These are phyloP conservation scores for Dromococcyx pavoninus DNA, from an alignment of 2,797 vertebrate species.

Conservation along the genomic window DNA sequence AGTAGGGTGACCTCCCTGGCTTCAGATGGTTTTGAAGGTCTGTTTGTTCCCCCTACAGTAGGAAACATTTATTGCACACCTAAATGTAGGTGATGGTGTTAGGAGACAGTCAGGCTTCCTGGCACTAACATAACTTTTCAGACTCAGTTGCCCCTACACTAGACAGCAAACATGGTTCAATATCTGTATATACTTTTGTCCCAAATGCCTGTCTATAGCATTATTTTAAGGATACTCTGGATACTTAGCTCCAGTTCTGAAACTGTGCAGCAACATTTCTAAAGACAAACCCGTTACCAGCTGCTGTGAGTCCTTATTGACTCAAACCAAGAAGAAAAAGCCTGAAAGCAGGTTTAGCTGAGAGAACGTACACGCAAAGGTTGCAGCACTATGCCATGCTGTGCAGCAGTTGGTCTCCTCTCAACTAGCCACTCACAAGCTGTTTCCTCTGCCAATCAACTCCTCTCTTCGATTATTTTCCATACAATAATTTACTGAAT, in stretches of 20 bases:
- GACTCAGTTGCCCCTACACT: fast-evolving
- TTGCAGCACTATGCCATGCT: fast-evolving
- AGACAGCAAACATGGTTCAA: neutral
- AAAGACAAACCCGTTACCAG: neutral
- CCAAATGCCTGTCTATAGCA: neutral
- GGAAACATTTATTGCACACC: neutral
- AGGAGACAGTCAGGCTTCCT: neutral
- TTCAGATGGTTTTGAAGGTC: neutral
- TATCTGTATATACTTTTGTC: neutral
- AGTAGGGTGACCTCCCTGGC: neutral
- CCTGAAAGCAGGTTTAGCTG: neutral
- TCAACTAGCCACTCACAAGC: neutral
- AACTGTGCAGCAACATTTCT: neutral
- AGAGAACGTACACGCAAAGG: fast-evolving
- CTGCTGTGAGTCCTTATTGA: neutral
- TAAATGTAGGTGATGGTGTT: fast-evolving
- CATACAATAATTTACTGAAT: neutral
- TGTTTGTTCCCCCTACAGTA: neutral
- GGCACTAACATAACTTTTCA: neutral
- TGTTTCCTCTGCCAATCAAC: neutral
- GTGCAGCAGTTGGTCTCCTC: neutral
- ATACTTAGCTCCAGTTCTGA: neutral
- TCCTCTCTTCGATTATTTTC: neutral
- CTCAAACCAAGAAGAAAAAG: neutral
- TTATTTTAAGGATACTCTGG: neutral